Percentiles rank a stretch among this genome's conserved stretches.
Evolutionary conservation across 92 coral and sea anemone genomes (phyloP).

Genomic region (Epizoanthus scotinus): DNA sequence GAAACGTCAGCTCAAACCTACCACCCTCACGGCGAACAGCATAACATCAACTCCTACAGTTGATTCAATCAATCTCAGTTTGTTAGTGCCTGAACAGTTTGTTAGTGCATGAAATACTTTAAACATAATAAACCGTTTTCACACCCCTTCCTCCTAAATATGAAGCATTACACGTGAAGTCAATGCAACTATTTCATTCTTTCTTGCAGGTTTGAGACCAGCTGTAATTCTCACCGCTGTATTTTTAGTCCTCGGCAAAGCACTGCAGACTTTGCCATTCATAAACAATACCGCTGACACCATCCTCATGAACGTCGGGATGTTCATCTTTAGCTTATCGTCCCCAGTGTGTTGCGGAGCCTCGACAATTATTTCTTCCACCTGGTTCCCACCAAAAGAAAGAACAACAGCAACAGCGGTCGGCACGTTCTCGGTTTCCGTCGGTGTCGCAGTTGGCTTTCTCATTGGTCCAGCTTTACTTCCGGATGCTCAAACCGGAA

Average conservation of each 20-base stretch:
- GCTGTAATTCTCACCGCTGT: conserved; percentile 41
- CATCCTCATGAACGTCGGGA: conserved; percentile 36
- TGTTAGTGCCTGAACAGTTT: no score
- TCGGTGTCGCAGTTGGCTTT: conserved; percentile 64
- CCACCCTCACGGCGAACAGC: no score
- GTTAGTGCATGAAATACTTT: no score
- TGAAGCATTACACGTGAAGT: not conserved
- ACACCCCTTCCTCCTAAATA: no score
- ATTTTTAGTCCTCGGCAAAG: conserved; percentile 35
- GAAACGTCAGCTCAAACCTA: no score
- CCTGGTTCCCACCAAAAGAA: conserved; percentile 82
- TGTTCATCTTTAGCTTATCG: conserved; percentile 20
- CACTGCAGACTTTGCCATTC: conserved; percentile 37
- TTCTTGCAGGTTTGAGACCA: conserved; percentile 33
- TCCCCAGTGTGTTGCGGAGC: conserved; percentile 45
- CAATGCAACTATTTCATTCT: not conserved
- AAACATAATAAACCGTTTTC: no score
- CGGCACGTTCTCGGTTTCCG: conserved; percentile 49
- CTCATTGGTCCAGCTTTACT: conserved; percentile 66
- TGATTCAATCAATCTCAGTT: no score
- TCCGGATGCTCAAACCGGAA: conserved; percentile 21
- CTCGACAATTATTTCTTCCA: conserved; percentile 56
- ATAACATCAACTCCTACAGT: no score
- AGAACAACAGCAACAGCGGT: conserved; percentile 78
- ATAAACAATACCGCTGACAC: not conserved